Conservation (phyloP, 2,888 invertebrate species). For the Pachycephus smyrnensis region DNA sequence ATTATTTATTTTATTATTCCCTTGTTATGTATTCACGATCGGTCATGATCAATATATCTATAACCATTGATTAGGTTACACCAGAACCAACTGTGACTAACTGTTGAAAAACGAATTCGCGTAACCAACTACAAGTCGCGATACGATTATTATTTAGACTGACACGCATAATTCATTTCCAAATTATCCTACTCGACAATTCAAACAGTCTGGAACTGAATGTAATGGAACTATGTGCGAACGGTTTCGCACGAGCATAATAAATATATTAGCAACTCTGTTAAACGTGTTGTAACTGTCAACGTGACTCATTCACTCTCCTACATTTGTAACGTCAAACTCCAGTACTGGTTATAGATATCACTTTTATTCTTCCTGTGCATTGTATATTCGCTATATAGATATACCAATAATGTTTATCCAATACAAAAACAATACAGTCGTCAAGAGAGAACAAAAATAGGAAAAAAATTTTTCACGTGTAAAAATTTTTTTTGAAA, state of each 20-base stretch:
- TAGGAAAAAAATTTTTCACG: too few relatives aligned
- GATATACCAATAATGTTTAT: too few relatives aligned
- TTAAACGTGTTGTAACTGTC: background rate
- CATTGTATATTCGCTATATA: too few relatives aligned
- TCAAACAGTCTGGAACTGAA: background rate
- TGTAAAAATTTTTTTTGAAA: too few relatives aligned
- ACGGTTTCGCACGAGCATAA: background rate
- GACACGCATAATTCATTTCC: background rate
- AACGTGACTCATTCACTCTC: background rate
- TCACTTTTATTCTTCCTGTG: background rate
- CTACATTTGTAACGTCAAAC: background rate
- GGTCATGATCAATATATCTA: background rate
- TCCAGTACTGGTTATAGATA: background rate
- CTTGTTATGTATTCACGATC: background rate
- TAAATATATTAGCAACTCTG: background rate
- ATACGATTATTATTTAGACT: background rate
- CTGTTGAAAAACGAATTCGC: background rate
- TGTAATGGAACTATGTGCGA: background rate
- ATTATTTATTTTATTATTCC: background rate
- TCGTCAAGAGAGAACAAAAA: too few relatives aligned
- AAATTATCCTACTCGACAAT: background rate
- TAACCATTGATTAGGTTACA: background rate
- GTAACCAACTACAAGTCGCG: background rate
- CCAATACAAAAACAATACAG: too few relatives aligned
- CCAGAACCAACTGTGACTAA: background rate